Conservation (phyloP, 1,140 invertebrate genomes). For the Cotesia vestalis region DNA sequence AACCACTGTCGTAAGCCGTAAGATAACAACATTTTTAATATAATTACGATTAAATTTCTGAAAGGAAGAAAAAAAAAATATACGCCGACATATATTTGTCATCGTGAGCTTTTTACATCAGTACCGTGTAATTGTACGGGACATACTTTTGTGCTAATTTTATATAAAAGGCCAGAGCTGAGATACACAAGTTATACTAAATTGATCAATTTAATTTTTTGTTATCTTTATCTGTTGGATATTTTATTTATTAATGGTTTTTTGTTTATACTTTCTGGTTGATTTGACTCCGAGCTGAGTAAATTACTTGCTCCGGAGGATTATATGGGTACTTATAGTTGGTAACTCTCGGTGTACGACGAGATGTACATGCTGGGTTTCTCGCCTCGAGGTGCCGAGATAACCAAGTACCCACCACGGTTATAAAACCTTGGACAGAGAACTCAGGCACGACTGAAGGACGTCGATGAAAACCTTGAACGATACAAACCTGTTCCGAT, state of each 20-base stretch:
- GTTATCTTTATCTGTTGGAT: not conserved
- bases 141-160: slow-evolving; percentile 18
- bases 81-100: too few species aligned
- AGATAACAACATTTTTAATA: slow-evolving; percentile 19
- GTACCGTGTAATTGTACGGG: too few species aligned
- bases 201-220: slow-evolving; percentile 28
- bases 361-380: slow-evolving; percentile 3
- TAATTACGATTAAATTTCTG: slow-evolving; percentile 20
- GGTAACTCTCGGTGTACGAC: too few species aligned
- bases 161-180: not conserved
- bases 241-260: slow-evolving; percentile 9
- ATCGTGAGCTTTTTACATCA: too few species aligned
- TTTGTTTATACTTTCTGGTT: not conserved
- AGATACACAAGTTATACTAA: slow-evolving; percentile 17
- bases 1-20: slow-evolving; percentile 13
- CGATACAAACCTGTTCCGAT: slow-evolving; percentile 34
- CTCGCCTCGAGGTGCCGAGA: slow-evolving; percentile 29
- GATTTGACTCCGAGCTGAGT: not conserved
- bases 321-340: not conserved
- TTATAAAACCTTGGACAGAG: slow-evolving; percentile 30
- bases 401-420: slow-evolving; percentile 15
- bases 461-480: slow-evolving; percentile 33
- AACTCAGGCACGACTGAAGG: slow-evolving; percentile 21
- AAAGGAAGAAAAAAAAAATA: too few species aligned
- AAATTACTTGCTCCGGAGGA: not conserved